These are phyloP conservation scores for Elgaria multicarinata DNA, from an alignment of 2,113 vertebrate genomes.

Conservation along the genomic window DNA sequence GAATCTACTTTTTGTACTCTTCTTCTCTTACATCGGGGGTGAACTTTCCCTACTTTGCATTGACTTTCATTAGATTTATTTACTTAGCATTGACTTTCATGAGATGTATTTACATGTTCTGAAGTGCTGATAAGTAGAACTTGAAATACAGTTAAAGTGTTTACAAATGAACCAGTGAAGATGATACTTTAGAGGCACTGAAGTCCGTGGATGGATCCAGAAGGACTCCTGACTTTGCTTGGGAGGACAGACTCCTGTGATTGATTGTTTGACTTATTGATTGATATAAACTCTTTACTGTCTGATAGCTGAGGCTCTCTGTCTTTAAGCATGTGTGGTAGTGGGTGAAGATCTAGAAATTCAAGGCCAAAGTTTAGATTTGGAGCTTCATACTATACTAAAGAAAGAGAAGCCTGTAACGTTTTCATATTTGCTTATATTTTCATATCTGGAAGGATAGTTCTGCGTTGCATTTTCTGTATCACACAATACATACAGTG, in stretches of 20 bases:
- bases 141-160: no score
- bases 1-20: neutral
- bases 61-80: no score
- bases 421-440: no score
- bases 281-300: no score
- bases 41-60: neutral
- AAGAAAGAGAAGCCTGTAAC: neutral
- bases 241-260: neutral
- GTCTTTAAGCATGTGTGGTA: neutral
- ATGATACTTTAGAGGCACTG: neutral
- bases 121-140: neutral
- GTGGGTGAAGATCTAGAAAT: neutral
- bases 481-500: slow-evolving; percentile 32
- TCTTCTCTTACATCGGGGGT: neutral
- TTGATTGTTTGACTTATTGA: no score
- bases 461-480: no score
- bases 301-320: no score
- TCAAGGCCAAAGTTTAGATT: neutral
- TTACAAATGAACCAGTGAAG: neutral
- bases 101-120: neutral
- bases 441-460: slow-evolving; percentile 57
- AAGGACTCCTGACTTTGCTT: no score
- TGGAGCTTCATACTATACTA: neutral
- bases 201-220: neutral
- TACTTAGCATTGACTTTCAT: no score